Percentiles rank a stretch among this genome's conserved stretches.
Conservation (phyloP, 2,888 invertebrate species). For the Lithophane ornitopus region DNA sequence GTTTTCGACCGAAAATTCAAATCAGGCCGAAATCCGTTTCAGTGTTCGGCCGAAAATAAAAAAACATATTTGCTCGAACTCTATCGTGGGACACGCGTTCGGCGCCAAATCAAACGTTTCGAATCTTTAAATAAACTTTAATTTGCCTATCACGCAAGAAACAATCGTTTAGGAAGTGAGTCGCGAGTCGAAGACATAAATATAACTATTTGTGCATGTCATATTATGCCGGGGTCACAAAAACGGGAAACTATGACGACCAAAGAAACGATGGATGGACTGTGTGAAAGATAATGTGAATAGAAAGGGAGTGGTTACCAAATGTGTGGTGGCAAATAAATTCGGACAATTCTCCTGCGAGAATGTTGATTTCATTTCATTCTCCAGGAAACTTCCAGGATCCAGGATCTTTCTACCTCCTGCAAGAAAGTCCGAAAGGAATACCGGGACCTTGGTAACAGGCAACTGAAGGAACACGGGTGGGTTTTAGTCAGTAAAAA, state of each 20-base stretch:
- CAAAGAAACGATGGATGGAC: not conserved
- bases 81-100: slow-evolving; percentile 25
- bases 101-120: slow-evolving; percentile 23
- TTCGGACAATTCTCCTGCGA: too few relatives aligned
- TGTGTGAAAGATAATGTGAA: not conserved
- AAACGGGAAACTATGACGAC: not conserved
- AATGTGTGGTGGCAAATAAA: too few relatives aligned
- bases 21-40: not conserved
- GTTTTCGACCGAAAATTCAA: not conserved
- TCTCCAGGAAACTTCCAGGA: too few relatives aligned
- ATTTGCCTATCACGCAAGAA: slow-evolving; percentile 16
- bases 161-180: slow-evolving; percentile 18
- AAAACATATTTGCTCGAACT: not conserved
- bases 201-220: not conserved
- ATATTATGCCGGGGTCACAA: not conserved
- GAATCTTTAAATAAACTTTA: slow-evolving; percentile 34
- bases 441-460: too few relatives aligned
- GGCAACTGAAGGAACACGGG: too few relatives aligned
- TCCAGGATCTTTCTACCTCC: too few relatives aligned
- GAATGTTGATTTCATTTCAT: too few relatives aligned
- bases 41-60: not conserved
- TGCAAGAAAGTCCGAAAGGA: too few relatives aligned
- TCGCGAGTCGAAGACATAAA: not conserved
- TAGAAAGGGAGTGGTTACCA: not conserved
- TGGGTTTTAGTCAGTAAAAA: too few relatives aligned